Conservation (phyloP, 2,797 vertebrate species). For the Myotis pilosus region DNA sequence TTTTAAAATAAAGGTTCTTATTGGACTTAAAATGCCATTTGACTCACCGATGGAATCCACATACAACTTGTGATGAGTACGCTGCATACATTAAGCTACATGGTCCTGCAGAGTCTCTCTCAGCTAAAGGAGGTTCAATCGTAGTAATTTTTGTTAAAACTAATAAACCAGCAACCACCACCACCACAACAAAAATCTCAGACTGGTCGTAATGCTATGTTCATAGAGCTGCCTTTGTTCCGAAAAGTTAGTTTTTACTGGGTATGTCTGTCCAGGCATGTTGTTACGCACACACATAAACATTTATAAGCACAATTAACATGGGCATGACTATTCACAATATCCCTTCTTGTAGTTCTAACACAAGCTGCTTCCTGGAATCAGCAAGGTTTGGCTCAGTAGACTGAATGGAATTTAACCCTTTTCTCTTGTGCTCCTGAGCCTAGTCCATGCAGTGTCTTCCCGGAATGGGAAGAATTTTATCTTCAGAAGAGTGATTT, state of each 20-base stretch:
- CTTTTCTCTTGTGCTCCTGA: neutral
- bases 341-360: neutral
- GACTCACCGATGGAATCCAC: neutral
- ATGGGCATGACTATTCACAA: neutral
- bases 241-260: neutral
- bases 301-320: slow-evolving; percentile 7
- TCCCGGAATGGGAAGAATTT: neutral
- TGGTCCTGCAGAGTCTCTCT: neutral
- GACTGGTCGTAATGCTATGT: neutral
- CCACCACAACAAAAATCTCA: neutral
- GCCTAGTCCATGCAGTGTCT: neutral
- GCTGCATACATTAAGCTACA: neutral
- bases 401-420: neutral
- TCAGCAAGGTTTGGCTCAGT: neutral
- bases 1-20: neutral
- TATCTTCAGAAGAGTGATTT: neutral
- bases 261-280: neutral
- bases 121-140: neutral
- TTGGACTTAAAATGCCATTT: neutral
- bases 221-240: slow-evolving; percentile 32
- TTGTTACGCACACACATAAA: neutral
- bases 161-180: neutral
- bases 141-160: neutral
- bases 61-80: neutral
- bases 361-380: neutral